Conservation (phyloP, 1,140 invertebrate species). For the Drosophila repletoides region DNA sequence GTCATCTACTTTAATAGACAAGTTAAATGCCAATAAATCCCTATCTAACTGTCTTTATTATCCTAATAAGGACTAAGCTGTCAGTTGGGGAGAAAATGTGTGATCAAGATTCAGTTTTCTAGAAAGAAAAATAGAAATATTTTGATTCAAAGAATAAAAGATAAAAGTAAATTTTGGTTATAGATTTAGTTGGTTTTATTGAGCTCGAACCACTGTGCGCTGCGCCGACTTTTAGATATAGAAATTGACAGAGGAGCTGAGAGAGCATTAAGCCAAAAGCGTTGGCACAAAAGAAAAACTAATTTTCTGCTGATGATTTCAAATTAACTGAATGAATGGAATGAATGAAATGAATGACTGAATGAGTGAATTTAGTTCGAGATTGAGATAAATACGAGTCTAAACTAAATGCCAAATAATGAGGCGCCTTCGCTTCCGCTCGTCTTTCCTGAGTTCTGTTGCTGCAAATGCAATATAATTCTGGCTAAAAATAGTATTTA, state of each 20-base stretch:
- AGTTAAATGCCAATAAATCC: too few species aligned
- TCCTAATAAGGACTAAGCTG: too few species aligned
- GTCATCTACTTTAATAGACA: background rate
- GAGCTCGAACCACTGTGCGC: background rate
- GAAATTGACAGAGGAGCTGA: slow-evolving; percentile 34
- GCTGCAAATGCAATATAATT: too few species aligned
- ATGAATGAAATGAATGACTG: slow-evolving; percentile 57
- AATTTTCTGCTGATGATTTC: slow-evolving; percentile 82
- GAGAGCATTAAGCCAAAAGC: slow-evolving; percentile 45
- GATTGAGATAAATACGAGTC: slow-evolving; percentile 25
- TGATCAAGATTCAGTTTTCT: too few species aligned
- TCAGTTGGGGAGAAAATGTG: too few species aligned
- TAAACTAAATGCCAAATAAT: background rate
- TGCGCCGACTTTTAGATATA: background rate
- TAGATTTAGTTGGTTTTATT: background rate
- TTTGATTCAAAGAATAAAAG: too few species aligned
- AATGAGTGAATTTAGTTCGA: slow-evolving; percentile 32
- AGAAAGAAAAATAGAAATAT: too few species aligned
- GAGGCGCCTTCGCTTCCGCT: too few species aligned
- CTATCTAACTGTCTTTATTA: too few species aligned
- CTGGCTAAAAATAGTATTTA: too few species aligned
- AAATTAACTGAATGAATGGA: slow-evolving; percentile 75
- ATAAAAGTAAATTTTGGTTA: too few species aligned
- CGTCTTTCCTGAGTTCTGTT: too few species aligned
- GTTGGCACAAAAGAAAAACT: slow-evolving; percentile 60